Conservation (phyloP, 1,140 invertebrate genomes). For the Brachystomella parvula region DNA sequence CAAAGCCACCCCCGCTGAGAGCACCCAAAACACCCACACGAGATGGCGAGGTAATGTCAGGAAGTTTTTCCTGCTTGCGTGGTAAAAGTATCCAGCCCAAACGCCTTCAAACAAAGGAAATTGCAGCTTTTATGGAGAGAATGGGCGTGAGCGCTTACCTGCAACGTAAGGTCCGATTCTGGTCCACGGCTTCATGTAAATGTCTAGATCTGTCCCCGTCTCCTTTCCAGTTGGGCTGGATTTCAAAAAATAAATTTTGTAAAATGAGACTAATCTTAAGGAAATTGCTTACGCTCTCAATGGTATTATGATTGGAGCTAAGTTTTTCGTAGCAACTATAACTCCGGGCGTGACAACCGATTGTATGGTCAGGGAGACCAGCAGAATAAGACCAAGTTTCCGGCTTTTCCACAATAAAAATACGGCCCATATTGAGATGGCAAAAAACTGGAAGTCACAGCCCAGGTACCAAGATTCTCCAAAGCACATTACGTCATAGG, state of each 20-base stretch:
- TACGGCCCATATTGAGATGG: constrained; percentile 51
- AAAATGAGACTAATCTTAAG: neutral
- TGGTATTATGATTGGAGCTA: constrained; percentile 4
- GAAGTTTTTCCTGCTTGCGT: constrained; percentile 5
- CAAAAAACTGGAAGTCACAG: constrained; percentile 70
- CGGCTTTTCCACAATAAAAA: constrained; percentile 40
- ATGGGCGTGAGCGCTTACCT: too few species aligned
- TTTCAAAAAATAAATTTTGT: neutral
- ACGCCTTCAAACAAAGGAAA: constrained; percentile 28
- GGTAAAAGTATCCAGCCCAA: constrained; percentile 23
- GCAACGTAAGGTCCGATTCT: constrained; percentile 28
- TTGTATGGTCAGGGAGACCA: constrained; percentile 22
- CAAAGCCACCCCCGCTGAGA: constrained; percentile 36
- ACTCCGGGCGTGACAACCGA: constrained; percentile 27
- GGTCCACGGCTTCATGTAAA: constrained; percentile 31
- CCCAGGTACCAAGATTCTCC: constrained; percentile 75
- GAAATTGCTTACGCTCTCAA: neutral
- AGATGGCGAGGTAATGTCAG: neutral
- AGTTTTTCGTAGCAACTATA: constrained; percentile 9
- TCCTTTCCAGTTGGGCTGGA: neutral
- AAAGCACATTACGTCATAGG: constrained; percentile 50
- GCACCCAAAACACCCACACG: constrained; percentile 40
- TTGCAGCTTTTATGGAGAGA: too few species aligned
- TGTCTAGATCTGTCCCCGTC: neutral
- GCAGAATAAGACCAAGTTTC: constrained; percentile 20